phyloP scores from a whole-genome alignment of 2,113 vertebrate genomes.

The Mastomys coucha region DNA sequence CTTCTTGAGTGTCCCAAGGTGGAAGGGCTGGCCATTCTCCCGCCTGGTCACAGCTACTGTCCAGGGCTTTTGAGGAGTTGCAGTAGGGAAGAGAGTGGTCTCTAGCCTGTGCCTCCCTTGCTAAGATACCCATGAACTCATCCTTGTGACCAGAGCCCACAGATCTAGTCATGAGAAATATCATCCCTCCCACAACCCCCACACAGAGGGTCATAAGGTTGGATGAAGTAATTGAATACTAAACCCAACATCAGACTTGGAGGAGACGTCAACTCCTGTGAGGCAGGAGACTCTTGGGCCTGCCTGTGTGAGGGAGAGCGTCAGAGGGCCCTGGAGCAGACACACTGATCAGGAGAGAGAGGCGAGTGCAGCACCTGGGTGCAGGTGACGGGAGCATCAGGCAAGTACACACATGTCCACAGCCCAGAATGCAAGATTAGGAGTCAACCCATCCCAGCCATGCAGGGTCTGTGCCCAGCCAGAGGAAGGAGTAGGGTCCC shows the following conservation, averaged over 20 bases:
- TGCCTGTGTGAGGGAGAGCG: constrained; percentile 84
- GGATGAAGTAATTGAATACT: not conserved
- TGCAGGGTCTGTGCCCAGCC: constrained; percentile 58
- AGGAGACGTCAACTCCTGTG: constrained; percentile 75
- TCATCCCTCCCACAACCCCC: not conserved
- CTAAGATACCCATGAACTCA: not conserved
- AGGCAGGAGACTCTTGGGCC: constrained; percentile 75
- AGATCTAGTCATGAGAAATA: not conserved
- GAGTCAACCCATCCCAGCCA: constrained; percentile 57
- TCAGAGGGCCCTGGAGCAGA: constrained; percentile 82
- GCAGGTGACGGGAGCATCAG: constrained; percentile 65
- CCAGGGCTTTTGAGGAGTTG: not conserved
- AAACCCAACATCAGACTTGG: constrained; percentile 70
- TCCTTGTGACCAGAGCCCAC: not conserved
- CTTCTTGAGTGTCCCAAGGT: not conserved
- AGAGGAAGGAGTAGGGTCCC: constrained; percentile 30
- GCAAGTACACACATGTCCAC: constrained; percentile 74
- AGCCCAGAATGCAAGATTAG: constrained; percentile 62
- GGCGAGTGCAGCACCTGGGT: constrained; percentile 72
- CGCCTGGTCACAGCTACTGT: not conserved
- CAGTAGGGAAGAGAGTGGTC: not conserved
- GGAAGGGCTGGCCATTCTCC: not conserved
- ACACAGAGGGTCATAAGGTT: not conserved
- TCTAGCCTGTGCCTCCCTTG: constrained; percentile 58
- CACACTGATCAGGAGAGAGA: constrained; percentile 72